phyloP scores from a whole-genome alignment of 2,888 invertebrate genomes.

The Chrysopilus asiliformis region DNA sequence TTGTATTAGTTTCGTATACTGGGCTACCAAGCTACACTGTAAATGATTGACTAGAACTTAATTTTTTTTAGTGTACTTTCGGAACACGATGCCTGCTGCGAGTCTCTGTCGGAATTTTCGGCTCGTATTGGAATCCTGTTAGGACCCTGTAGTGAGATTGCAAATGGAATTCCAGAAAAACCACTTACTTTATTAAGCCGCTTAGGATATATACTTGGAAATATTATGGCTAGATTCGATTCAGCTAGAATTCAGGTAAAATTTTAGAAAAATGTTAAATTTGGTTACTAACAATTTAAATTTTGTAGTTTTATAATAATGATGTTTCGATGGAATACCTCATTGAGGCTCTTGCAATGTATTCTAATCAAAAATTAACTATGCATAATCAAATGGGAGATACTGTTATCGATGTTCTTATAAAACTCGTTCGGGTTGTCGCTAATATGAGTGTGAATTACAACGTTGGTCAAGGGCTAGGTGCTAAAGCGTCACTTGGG shows the following conservation, averaged over 20 bases:
- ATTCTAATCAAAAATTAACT: constrained; percentile 38
- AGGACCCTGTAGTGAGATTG: constrained; percentile 25
- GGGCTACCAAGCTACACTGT: too few relatives aligned
- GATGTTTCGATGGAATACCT: constrained; percentile 42
- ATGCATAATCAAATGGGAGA: constrained; percentile 32
- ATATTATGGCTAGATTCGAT: constrained; percentile 68
- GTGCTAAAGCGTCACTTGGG: constrained; percentile 31
- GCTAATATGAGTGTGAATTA: constrained; percentile 73
- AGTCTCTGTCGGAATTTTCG: constrained; percentile 44
- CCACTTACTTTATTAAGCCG: constrained; percentile 37
- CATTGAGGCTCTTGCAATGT: constrained; percentile 39
- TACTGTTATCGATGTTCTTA: constrained; percentile 35
- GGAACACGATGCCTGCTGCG: constrained; percentile 59
- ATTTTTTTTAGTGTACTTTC: constrained; percentile 63
- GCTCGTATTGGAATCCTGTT: constrained; percentile 32
- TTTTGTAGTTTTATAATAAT: constrained; percentile 43
- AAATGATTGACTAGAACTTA: too few relatives aligned
- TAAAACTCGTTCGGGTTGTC: constrained; percentile 52
- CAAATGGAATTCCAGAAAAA: constrained; percentile 23
- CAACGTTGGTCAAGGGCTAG: constrained; percentile 56
- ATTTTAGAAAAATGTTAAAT: constrained; percentile 1
- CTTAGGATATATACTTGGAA: constrained; percentile 70
- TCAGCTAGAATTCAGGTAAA: constrained; percentile 48
- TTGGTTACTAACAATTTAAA: too few relatives aligned
- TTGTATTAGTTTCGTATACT: too few relatives aligned